These are phyloP conservation scores for Loris lydekkerianus DNA, from an alignment of 2,797 vertebrate species.

Conservation along the genomic window DNA sequence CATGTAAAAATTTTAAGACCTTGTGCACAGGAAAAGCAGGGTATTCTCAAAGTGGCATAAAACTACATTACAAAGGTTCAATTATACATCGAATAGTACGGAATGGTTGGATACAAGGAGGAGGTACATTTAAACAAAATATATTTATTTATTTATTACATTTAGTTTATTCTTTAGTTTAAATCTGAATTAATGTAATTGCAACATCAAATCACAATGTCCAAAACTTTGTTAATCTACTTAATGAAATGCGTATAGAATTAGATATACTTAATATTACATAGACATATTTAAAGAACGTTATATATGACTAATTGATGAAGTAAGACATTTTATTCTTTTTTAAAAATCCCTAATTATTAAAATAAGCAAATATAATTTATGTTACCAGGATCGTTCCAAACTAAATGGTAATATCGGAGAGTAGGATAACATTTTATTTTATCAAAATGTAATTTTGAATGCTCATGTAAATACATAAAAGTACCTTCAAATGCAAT, in stretches of 20 bases:
- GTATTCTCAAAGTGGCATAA: constrained; percentile 83
- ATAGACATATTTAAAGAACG: constrained; percentile 22
- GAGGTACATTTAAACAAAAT: constrained; percentile 90
- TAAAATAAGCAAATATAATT: constrained; percentile 42
- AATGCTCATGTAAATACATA: constrained; percentile 36
- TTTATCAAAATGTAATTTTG: constrained; percentile 49
- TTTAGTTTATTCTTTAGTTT: not conserved
- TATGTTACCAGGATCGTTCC: constrained; percentile 13
- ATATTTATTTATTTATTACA: not conserved
- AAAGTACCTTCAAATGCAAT: not conserved
- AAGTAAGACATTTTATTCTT: constrained; percentile 56
- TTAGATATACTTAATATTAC: constrained; percentile 45
- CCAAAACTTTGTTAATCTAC: not conserved
- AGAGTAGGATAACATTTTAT: not conserved
- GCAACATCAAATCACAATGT: not conserved
- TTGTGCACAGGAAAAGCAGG: constrained; percentile 92
- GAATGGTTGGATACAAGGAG: constrained; percentile 95
- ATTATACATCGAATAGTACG: constrained; percentile 94
- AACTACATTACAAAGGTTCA: constrained; percentile 92
- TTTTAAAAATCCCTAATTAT: not conserved
- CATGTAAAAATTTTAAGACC: constrained; percentile 93
- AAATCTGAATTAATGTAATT: not conserved
- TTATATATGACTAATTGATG: constrained; percentile 51
- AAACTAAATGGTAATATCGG: constrained; percentile 36
- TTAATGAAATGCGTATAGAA: constrained; percentile 11